Evolutionary conservation across 2,113 vertebrate genomes (phyloP).

Genomic region (Xenopus laevis): DNA sequence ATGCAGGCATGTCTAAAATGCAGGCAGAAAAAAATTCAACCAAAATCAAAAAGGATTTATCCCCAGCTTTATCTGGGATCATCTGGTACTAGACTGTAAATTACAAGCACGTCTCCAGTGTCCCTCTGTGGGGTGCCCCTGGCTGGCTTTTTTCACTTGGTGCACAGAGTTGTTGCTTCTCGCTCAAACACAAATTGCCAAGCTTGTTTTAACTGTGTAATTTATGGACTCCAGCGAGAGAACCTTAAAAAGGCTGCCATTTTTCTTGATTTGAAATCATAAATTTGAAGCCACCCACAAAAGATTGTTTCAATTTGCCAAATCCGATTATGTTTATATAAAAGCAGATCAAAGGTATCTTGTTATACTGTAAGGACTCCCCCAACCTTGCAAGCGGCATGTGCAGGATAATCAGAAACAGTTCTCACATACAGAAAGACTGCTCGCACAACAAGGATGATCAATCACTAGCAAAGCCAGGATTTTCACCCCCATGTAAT

Average conservation of each 20-base stretch:
- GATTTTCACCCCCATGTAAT: slow-evolving; percentile 29
- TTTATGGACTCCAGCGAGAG: slow-evolving; percentile 21
- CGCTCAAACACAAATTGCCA: slow-evolving; percentile 32
- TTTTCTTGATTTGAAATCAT: slow-evolving; percentile 37
- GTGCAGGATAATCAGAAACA: slow-evolving; percentile 51
- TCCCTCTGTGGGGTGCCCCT: neutral
- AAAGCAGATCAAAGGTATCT: slow-evolving; percentile 50
- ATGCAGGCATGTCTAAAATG: slow-evolving; percentile 40
- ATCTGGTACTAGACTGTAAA: slow-evolving; percentile 12
- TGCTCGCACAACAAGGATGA: slow-evolving; percentile 1
- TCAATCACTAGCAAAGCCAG: slow-evolving; percentile 26
- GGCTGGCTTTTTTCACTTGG: neutral
- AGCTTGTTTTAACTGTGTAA: slow-evolving; percentile 30
- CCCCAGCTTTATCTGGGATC: slow-evolving; percentile 14
- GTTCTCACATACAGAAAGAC: neutral
- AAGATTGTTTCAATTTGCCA: slow-evolving; percentile 43
- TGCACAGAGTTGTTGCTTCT: neutral
- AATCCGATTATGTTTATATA: slow-evolving; percentile 42
- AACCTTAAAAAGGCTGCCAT: slow-evolving; percentile 15
- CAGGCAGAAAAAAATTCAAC: neutral
- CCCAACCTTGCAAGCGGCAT: slow-evolving; percentile 16
- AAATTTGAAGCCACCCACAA: slow-evolving; percentile 34
- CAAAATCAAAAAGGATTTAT: slow-evolving; percentile 23
- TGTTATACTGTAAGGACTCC: slow-evolving; percentile 46
- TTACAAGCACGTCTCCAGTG: slow-evolving; percentile 5